These are phyloP conservation scores for Meiosimyza decipiens DNA, from an alignment of 2,888 invertebrate species.

Conservation along the genomic window DNA sequence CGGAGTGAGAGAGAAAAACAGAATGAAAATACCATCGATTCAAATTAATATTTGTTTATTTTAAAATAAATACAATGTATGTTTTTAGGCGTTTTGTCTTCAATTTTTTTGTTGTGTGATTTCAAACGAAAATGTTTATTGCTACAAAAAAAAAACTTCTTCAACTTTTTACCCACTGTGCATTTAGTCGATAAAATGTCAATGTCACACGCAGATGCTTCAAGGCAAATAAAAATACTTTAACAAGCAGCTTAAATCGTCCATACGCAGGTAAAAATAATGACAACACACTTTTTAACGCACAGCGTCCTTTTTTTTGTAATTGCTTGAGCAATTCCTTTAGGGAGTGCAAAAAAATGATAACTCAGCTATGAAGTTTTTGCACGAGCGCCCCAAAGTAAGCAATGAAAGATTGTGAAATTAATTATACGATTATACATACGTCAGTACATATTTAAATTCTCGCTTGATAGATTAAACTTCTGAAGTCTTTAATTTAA, in stretches of 20 bases:
- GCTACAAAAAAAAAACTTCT: no score
- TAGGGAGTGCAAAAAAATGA: no score
- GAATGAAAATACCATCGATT: neutral
- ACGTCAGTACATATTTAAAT: no score
- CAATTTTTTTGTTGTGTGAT: neutral
- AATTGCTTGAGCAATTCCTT: no score
- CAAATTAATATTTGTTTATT: neutral
- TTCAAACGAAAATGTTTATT: neutral
- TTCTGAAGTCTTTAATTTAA: no score
- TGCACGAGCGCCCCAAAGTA: no score
- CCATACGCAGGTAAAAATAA: neutral
- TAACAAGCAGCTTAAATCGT: neutral
- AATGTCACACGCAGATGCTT: neutral
- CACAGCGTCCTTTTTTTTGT: no score
- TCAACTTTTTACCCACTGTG: neutral
- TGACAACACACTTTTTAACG: no score
- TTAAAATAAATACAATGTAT: constrained; percentile 6
- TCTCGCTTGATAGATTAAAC: no score
- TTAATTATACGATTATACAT: no score
- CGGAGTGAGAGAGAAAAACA: neutral
- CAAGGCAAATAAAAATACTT: neutral
- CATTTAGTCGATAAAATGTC: neutral
- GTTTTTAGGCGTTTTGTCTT: neutral
- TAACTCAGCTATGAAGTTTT: no score
- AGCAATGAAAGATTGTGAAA: no score